Conservation (phyloP, 2,888 invertebrate genomes). For the Steinernema hermaphroditum region DNA sequence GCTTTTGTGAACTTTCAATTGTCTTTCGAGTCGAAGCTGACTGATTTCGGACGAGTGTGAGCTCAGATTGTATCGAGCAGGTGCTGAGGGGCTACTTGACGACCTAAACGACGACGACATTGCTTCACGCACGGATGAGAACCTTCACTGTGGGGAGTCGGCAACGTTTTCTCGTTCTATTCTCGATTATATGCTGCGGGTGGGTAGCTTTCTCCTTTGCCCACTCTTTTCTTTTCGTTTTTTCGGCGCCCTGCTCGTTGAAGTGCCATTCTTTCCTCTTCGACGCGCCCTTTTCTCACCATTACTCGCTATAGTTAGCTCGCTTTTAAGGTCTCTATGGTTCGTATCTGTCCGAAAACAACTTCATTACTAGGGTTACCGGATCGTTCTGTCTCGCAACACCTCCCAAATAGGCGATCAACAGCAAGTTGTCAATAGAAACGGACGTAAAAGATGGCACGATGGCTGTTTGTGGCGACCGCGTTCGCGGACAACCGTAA, state of each 20-base stretch:
- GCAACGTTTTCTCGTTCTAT: conserved; percentile 3
- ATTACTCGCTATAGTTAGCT: no score
- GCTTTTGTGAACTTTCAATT: not conserved
- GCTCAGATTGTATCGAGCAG: conserved; percentile 13
- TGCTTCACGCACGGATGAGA: conserved; percentile 29
- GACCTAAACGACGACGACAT: conserved; percentile 3
- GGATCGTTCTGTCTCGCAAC: not conserved
- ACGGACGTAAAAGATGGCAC: not conserved
- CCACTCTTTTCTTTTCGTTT: not conserved
- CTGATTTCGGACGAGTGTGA: not conserved
- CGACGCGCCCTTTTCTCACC: not conserved
- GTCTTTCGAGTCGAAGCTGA: not conserved
- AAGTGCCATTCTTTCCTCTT: conserved; percentile 14
- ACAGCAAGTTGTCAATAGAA: conserved; percentile 12
- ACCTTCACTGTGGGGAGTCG: conserved; percentile 24
- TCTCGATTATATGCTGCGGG: conserved; percentile 6
- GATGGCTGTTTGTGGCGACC: not conserved
- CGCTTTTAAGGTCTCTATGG: no score
- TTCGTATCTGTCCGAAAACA: not conserved
- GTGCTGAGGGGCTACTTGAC: conserved; percentile 17
- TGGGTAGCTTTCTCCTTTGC: conserved; percentile 9
- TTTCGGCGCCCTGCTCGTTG: not conserved
- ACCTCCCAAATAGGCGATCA: conserved; percentile 1
- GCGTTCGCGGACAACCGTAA: not conserved
- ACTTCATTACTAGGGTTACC: not conserved